These are phyloP conservation scores for Drosophila barbarae DNA, from an alignment of 2,888 invertebrate species.

Conservation along the genomic window DNA sequence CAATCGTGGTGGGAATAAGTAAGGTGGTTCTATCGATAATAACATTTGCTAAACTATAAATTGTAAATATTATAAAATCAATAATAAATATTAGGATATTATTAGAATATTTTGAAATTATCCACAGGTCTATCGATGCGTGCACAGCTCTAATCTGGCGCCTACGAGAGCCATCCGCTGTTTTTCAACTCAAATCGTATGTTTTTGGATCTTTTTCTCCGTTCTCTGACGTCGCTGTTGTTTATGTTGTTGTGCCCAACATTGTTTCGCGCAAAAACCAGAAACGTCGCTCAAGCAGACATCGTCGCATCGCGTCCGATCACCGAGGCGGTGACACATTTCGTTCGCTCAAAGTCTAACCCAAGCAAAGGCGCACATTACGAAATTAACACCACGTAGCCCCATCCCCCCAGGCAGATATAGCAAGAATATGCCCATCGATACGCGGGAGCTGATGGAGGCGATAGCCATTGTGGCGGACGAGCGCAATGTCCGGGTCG, in stretches of 20 bases:
- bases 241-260: slow-evolving; percentile 4
- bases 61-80: too few relatives aligned
- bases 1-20: neutral
- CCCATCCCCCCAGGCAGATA: neutral
- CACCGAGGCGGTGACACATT: neutral
- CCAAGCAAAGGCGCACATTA: slow-evolving; percentile 4
- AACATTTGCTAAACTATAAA: neutral
- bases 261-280: neutral
- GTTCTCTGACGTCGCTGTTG: neutral
- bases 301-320: slow-evolving; percentile 1
- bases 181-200: slow-evolving; percentile 1
- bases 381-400: slow-evolving; percentile 32
- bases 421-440: slow-evolving; percentile 77
- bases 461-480: slow-evolving; percentile 77
- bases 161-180: neutral
- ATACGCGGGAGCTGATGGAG: slow-evolving; percentile 76
- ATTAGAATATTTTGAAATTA: neutral
- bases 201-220: neutral
- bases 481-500: slow-evolving; percentile 75
- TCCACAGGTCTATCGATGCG: neutral
- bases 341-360: slow-evolving; percentile 27
- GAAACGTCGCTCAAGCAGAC: neutral
- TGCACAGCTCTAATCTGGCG: slow-evolving; percentile 2
- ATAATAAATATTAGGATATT: neutral
- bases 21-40: neutral